Evolutionary conservation across 2,113 vertebrate genomes (phyloP).

Genomic region (Trichechus manatus): DNA sequence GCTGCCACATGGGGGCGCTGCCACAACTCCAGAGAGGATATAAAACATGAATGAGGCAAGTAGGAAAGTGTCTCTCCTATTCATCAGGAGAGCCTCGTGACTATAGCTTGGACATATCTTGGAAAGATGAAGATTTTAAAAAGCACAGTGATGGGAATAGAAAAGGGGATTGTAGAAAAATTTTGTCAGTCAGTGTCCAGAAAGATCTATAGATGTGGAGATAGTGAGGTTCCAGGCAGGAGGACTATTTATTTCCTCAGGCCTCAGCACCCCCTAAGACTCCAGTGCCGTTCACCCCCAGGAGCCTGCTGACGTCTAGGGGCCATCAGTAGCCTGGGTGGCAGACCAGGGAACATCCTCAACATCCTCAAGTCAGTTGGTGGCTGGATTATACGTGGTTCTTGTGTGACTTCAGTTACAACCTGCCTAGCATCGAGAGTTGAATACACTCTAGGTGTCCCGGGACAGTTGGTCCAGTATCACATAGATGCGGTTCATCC

Average conservation of each 20-base stretch:
- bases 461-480: neutral
- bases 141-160: neutral
- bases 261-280: neutral
- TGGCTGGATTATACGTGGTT: neutral
- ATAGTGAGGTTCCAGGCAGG: neutral
- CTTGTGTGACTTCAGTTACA: neutral
- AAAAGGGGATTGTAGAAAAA: neutral
- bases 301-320: neutral
- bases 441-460: neutral
- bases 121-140: neutral
- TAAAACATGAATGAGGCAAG: neutral
- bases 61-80: neutral
- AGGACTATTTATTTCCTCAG: too few species aligned
- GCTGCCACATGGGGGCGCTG: slow-evolving; percentile 29
- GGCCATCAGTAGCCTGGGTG: neutral
- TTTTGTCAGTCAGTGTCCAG: neutral
- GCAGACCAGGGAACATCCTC: neutral
- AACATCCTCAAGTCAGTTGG: neutral
- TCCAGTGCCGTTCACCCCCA: neutral
- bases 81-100: neutral
- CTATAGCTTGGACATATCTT: neutral
- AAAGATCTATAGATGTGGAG: neutral
- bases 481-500: neutral
- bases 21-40: neutral
- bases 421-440: neutral